Percentiles rank a stretch among this genome's conserved stretches.
Evolutionary conservation across 2,113 vertebrate genomes (phyloP).

Genomic region (Promerops cafer): DNA sequence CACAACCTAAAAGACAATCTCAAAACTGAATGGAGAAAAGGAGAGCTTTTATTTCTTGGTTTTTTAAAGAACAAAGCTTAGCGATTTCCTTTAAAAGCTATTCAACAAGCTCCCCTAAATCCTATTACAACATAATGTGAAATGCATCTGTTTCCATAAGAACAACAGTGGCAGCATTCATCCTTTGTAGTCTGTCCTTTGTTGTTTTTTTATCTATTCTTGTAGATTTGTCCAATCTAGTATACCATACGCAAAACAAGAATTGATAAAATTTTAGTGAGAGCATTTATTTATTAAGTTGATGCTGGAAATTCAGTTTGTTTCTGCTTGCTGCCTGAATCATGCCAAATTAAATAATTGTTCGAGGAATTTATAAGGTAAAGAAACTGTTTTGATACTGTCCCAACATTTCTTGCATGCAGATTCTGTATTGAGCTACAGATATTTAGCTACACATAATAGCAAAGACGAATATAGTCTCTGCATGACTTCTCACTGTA

Average conservation of each 20-base stretch:
- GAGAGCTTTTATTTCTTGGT: conserved; percentile 21
- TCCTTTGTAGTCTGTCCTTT: conserved; percentile 24
- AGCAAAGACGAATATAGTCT: neutral
- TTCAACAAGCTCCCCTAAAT: conserved; percentile 23
- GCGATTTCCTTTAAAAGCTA: conserved; percentile 4
- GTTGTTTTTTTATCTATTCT: neutral
- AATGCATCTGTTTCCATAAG: conserved; percentile 42
- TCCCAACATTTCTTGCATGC: neutral
- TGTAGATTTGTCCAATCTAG: neutral
- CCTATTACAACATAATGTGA: conserved; percentile 17
- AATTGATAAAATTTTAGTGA: neutral
- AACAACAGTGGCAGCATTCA: neutral
- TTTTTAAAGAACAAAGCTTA: conserved; percentile 38
- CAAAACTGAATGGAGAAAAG: conserved; percentile 15
- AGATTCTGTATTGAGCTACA: neutral
- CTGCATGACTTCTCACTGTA: neutral
- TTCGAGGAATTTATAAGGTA: neutral
- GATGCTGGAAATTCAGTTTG: neutral
- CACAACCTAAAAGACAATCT: conserved; percentile 31
- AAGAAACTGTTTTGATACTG: neutral
- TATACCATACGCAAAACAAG: neutral
- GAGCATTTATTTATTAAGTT: neutral
- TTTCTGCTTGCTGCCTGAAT: neutral
- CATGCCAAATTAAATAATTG: neutral
- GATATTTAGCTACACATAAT: neutral